Conservation (phyloP, 53 echinoderm and acorn worm species). For the Mesocentrotus franciscanus region DNA sequence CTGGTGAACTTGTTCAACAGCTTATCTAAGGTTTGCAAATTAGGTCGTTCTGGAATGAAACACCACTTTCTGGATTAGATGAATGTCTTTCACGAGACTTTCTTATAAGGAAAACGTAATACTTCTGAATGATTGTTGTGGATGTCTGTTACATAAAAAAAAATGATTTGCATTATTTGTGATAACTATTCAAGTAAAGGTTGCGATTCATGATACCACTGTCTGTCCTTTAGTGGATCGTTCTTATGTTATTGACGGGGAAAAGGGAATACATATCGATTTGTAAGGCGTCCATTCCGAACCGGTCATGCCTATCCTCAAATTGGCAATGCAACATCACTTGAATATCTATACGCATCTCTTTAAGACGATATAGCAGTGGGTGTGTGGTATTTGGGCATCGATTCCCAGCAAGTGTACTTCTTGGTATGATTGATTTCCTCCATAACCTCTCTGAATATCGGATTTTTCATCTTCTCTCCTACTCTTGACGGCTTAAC, state of each 20-base stretch:
- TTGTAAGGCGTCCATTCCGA: not conserved
- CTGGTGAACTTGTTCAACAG: too few relatives aligned
- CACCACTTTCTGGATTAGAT: too few relatives aligned
- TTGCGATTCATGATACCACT: not conserved
- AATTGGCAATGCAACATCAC: constrained; percentile 30
- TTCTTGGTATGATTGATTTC: constrained; percentile 61
- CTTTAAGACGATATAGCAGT: constrained; percentile 12
- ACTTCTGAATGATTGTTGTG: too few relatives aligned
- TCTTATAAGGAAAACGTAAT: too few relatives aligned
- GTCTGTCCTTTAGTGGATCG: too few relatives aligned
- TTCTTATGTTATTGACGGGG: too few relatives aligned
- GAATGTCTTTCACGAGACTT: too few relatives aligned
- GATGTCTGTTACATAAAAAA: too few relatives aligned
- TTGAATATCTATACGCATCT: constrained; percentile 8
- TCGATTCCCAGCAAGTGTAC: constrained; percentile 58
- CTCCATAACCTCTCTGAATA: constrained; percentile 50
- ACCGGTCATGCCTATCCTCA: not conserved
- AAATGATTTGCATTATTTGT: not conserved
- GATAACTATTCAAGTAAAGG: not conserved
- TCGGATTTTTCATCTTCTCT: constrained; percentile 58
- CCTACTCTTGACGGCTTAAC: constrained; percentile 32
- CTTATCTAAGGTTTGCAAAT: too few relatives aligned
- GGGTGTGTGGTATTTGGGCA: constrained; percentile 53
- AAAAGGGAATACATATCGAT: not conserved
- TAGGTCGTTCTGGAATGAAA: too few relatives aligned